phyloP scores from a whole-genome alignment of 2,113 vertebrate genomes.

The Ceuthmochares aereus region DNA sequence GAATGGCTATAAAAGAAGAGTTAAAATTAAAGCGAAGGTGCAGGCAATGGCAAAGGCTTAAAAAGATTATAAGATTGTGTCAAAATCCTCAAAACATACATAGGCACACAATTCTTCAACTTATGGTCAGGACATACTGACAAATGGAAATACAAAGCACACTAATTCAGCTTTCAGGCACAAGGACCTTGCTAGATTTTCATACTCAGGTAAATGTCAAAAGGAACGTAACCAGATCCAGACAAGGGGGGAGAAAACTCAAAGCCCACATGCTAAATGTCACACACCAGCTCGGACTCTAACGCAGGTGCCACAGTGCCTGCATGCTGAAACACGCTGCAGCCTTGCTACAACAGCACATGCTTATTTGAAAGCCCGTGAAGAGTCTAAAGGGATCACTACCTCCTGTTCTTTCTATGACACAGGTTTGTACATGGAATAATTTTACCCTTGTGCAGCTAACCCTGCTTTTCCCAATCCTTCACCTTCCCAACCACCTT shows the following conservation, averaged over 20 bases:
- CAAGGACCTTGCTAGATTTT: neutral
- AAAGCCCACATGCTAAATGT: conserved; percentile 32
- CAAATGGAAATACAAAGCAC: neutral
- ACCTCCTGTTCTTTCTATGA: neutral
- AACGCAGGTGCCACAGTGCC: neutral
- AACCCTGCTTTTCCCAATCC: neutral
- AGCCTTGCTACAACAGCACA: neutral
- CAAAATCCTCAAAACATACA: neutral
- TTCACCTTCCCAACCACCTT: neutral
- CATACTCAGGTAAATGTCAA: conserved; percentile 53
- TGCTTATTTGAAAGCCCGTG: neutral
- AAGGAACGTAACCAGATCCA: conserved; percentile 51
- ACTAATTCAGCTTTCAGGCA: neutral
- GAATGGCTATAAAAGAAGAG: neutral
- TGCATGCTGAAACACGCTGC: neutral
- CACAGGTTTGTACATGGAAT: neutral
- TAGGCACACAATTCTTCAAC: neutral
- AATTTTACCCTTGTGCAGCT: neutral
- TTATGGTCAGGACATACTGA: neutral
- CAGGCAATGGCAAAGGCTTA: neutral
- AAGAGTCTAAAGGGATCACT: neutral
- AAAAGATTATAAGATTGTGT: neutral
- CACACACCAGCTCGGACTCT: conserved; percentile 14
- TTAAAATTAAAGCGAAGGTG: neutral
- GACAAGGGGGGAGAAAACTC: neutral